A percentile compares a stretch with the other conserved stretches of the same genome.
phyloP scores from a whole-genome alignment of 1,140 invertebrate species.

The Eurosta solidaginis region DNA sequence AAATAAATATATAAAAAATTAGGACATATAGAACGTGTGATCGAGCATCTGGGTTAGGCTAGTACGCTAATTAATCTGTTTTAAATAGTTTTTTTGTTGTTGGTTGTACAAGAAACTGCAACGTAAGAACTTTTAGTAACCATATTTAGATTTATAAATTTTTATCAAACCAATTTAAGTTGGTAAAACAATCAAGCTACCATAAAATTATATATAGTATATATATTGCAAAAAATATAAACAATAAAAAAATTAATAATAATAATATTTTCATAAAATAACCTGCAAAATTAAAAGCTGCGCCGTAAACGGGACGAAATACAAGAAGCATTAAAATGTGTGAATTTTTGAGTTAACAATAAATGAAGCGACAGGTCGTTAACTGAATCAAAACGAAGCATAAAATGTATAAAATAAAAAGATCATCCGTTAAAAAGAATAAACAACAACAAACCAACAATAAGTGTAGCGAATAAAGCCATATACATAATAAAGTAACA shows the following conservation, averaged over 20 bases:
- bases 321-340: slow-evolving; percentile 8
- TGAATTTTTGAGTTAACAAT: not conserved
- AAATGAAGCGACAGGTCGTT: not conserved
- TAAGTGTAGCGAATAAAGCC: too few species aligned
- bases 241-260: not conserved
- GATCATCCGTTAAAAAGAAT: not conserved
- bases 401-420: not conserved
- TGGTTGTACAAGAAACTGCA: too few species aligned
- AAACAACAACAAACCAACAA: not conserved
- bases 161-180: too few species aligned
- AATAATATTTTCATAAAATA: not conserved
- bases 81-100: too few species aligned
- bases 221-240: not conserved
- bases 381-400: not conserved
- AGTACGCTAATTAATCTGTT: too few species aligned
- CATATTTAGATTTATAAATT: too few species aligned
- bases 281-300: not conserved
- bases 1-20: too few species aligned
- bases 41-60: too few species aligned
- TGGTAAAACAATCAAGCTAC: too few species aligned
- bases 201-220: too few species aligned
- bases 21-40: too few species aligned
- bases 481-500: not conserved
- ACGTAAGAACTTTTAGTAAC: too few species aligned
- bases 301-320: not conserved